These are phyloP conservation scores for Brachionus calyciflorus DNA, from an alignment of 1,140 invertebrate genomes.

Conservation along the genomic window DNA sequence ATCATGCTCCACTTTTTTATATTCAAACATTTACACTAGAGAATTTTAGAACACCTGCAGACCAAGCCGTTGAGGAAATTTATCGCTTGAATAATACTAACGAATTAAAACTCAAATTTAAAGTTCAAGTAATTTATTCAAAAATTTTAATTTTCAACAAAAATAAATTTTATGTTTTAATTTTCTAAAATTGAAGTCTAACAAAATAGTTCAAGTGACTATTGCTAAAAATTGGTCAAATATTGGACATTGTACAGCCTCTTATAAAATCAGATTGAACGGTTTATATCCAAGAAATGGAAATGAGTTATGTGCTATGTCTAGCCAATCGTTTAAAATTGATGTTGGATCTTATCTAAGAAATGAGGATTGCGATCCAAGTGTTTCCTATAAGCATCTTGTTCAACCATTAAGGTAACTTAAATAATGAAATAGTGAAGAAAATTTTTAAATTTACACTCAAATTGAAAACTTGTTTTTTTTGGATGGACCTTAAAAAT, in stretches of 20 bases:
- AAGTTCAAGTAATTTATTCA: conserved; percentile 11
- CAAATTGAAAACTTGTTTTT: too few species aligned
- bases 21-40: conserved; percentile 32
- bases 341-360: conserved; percentile 26
- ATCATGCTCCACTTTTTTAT: conserved; percentile 29
- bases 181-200: too few species aligned
- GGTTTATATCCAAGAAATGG: conserved; percentile 12
- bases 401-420: conserved; percentile 28
- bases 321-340: conserved; percentile 14
- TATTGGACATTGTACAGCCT: conserved; percentile 15
- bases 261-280: conserved; percentile 9
- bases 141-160: not conserved
- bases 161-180: too few species aligned
- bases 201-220: conserved; percentile 16
- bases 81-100: conserved; percentile 34
- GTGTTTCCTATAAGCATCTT: conserved; percentile 3
- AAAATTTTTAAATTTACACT: too few species aligned
- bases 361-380: conserved; percentile 30
- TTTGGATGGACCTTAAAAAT: too few species aligned
- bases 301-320: conserved; percentile 3
- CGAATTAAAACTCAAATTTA: conserved; percentile 32
- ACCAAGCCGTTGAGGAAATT: conserved; percentile 15
- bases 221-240: conserved; percentile 41
- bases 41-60: conserved; percentile 2
- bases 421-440: too few species aligned